Percentiles rank a stretch among this genome's conserved stretches.
Conservation (phyloP, 2,113 vertebrate species). For the Tragulus kanchil region DNA sequence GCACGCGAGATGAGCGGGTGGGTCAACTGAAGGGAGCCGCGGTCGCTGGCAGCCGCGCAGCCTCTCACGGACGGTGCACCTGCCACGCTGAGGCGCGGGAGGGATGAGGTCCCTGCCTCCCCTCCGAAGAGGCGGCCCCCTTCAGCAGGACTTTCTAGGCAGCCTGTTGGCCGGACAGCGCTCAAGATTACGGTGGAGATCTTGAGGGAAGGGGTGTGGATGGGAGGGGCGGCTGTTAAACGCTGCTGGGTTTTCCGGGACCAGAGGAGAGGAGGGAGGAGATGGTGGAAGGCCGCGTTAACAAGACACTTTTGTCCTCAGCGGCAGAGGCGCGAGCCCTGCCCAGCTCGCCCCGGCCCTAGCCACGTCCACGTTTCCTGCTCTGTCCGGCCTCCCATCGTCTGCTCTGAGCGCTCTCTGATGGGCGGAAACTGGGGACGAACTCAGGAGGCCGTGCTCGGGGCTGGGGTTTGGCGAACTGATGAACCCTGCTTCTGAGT, state of each 20-base stretch:
- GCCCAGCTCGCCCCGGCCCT: not conserved
- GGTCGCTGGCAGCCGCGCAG: not conserved
- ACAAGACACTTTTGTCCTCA: no score
- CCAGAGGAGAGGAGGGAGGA: not conserved
- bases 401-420: not conserved
- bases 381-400: not conserved
- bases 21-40: rapidly evolving
- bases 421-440: not conserved
- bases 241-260: not conserved
- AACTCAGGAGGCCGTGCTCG: rapidly evolving
- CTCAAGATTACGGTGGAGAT: rapidly evolving
- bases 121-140: not conserved
- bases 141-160: not conserved
- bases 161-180: rapidly evolving
- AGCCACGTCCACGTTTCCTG: not conserved
- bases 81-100: not conserved
- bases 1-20: not conserved
- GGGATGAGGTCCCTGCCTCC: not conserved
- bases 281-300: rapidly evolving
- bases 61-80: not conserved
- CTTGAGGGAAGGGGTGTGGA: not conserved
- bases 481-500: not conserved
- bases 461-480: not conserved
- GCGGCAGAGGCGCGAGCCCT: not conserved
- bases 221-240: not conserved